phyloP scores from a whole-genome alignment of 53 echinoderm and acorn worm species.

The Mesocentrotus franciscanus region DNA sequence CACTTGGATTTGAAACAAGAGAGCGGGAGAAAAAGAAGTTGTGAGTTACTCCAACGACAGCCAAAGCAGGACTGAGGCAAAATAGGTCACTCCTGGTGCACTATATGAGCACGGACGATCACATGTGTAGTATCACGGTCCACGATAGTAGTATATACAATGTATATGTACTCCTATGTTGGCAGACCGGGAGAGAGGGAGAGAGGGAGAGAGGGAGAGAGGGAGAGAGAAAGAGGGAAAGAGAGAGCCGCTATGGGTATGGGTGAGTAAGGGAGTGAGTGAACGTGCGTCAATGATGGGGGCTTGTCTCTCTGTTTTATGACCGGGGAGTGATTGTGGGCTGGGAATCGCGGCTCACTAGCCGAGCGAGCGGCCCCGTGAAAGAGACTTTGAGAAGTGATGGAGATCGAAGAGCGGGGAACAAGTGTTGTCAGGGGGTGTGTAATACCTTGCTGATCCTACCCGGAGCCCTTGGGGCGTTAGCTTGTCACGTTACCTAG shows the following conservation, averaged over 20 bases:
- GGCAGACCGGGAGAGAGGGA: background rate
- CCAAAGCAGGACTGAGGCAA: slow-evolving; percentile 55
- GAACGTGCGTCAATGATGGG: slow-evolving; percentile 45
- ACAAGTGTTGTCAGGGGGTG: slow-evolving; percentile 52
- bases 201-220: background rate
- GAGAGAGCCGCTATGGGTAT: background rate
- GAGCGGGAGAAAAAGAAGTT: slow-evolving; percentile 32
- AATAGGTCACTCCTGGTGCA: slow-evolving; percentile 62
- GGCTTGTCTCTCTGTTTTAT: slow-evolving; percentile 26
- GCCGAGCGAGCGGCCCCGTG: slow-evolving; percentile 23
- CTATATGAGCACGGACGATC: slow-evolving; percentile 51
- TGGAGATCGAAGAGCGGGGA: background rate
- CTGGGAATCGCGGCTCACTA: background rate
- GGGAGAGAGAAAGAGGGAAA: background rate
- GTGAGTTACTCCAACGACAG: slow-evolving; percentile 35
- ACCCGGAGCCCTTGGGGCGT: slow-evolving; percentile 35
- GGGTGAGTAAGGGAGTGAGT: slow-evolving; percentile 39
- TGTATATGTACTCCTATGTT: slow-evolving; percentile 29
- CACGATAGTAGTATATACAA: slow-evolving; percentile 13
- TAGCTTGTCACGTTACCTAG: slow-evolving; percentile 56
- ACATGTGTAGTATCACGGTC: slow-evolving; percentile 27
- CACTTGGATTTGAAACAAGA: slow-evolving; percentile 30
- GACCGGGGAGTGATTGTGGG: background rate
- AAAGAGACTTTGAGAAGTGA: slow-evolving; percentile 59
- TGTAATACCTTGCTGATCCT: slow-evolving; percentile 52